Percentiles rank a stretch among this genome's conserved stretches.
These are phyloP conservation scores for Trematomus loennbergii DNA, from an alignment of 2,113 vertebrate genomes.

Conservation along the genomic window DNA sequence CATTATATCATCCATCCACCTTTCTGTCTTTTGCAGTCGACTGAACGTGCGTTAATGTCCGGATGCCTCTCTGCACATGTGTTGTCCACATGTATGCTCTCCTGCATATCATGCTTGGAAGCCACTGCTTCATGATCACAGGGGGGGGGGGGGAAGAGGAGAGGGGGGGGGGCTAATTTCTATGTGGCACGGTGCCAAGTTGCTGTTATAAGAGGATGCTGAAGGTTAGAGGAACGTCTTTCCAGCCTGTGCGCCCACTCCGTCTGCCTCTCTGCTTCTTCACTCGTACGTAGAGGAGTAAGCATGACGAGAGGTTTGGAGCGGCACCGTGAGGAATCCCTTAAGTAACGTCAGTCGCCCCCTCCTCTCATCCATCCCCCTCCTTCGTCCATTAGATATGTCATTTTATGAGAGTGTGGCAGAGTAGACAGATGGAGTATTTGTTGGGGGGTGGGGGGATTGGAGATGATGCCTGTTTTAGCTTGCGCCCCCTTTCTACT, in stretches of 20 bases:
- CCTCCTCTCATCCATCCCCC: background rate
- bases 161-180: constrained; percentile 13
- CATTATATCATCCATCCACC: background rate
- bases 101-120: constrained; percentile 24
- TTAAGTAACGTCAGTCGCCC: constrained; percentile 44
- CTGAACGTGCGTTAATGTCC: constrained; percentile 15
- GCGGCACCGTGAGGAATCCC: constrained; percentile 52
- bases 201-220: constrained; percentile 51
- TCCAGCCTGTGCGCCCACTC: constrained; percentile 10
- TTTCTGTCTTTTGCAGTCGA: background rate
- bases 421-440: constrained; percentile 50
- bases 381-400: constrained; percentile 55
- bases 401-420: constrained; percentile 46
- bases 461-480: constrained; percentile 54
- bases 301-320: constrained; percentile 45
- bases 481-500: constrained; percentile 5
- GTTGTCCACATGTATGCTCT: constrained; percentile 35
- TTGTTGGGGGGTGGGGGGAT: constrained; percentile 13
- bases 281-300: constrained; percentile 10
- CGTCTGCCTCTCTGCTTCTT: background rate
- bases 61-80: constrained; percentile 5
- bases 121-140: constrained; percentile 46
- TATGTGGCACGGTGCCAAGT: constrained; percentile 51
- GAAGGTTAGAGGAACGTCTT: constrained; percentile 65
- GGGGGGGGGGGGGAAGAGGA: background rate